These are phyloP conservation scores for Conger conger DNA, from an alignment of 2,113 vertebrate species.

Conservation along the genomic window DNA sequence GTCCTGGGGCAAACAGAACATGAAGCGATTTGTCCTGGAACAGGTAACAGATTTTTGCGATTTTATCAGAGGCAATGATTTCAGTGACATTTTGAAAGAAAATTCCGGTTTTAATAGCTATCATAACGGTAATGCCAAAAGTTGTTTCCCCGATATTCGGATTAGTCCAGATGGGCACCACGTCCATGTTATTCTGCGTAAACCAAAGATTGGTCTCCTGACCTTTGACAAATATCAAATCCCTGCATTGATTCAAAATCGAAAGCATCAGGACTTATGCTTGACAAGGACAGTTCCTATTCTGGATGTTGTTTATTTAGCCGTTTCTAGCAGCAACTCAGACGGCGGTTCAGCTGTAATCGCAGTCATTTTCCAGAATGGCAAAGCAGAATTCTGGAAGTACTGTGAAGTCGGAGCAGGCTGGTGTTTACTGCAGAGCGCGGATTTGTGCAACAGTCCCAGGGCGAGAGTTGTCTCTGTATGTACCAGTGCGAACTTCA, in stretches of 20 bases:
- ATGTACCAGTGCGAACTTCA: conserved; percentile 65
- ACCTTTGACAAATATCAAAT: conserved; percentile 71
- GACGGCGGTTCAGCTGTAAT: conserved; percentile 52
- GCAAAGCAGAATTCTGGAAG: conserved; percentile 82
- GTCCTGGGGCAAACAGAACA: conserved; percentile 41
- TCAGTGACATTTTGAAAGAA: conserved; percentile 70
- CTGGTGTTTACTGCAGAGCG: conserved; percentile 79
- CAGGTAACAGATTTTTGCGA: conserved; percentile 78
- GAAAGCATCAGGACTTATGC: conserved; percentile 64
- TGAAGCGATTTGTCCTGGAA: conserved; percentile 76
- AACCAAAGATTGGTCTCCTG: conserved; percentile 65
- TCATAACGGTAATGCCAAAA: conserved; percentile 20
- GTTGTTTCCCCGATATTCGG: conserved; percentile 60
- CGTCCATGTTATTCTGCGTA: conserved; percentile 69
- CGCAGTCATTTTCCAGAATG: conserved; percentile 79
- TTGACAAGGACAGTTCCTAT: conserved; percentile 54
- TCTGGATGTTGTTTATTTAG: conserved; percentile 79
- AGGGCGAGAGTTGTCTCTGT: conserved; percentile 78
- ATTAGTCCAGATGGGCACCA: conserved; percentile 83
- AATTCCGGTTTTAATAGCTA: background rate
- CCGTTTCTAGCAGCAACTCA: conserved; percentile 36
- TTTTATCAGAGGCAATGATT: conserved; percentile 65
- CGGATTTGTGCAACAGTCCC: conserved; percentile 78
- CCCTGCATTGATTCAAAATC: conserved; percentile 48
- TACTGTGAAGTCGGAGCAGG: conserved; percentile 64